Evolutionary conservation across 2,888 invertebrate species (phyloP).

Genomic region (Aleiodes testaceus): DNA sequence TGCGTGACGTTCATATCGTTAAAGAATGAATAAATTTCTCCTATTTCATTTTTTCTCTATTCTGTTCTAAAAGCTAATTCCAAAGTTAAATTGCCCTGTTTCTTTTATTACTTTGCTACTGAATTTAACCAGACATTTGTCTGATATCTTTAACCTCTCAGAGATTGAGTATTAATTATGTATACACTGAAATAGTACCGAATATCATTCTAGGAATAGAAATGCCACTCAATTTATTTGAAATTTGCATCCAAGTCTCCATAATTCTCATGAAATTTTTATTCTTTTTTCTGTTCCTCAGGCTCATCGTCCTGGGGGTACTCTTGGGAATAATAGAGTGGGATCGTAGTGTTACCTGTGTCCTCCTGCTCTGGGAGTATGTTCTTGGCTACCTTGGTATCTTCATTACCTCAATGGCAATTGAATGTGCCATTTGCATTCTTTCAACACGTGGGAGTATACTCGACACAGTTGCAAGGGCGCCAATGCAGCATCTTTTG

Average conservation of each 20-base stretch:
- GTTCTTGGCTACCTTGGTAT: constrained; percentile 79
- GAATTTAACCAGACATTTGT: background rate
- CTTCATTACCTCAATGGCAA: constrained; percentile 76
- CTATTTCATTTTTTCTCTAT: no score
- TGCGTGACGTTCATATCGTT: no score
- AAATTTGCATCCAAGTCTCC: no score
- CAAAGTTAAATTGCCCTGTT: no score
- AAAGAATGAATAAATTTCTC: no score
- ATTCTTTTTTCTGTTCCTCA: constrained; percentile 61
- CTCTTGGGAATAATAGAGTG: constrained; percentile 77
- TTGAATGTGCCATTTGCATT: constrained; percentile 83
- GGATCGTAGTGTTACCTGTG: constrained; percentile 74
- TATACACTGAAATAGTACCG: background rate
- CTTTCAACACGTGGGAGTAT: constrained; percentile 87
- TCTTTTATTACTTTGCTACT: no score
- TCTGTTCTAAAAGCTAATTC: no score
- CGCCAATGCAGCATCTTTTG: constrained; percentile 85
- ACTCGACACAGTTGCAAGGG: constrained; percentile 82
- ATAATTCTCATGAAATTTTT: no score
- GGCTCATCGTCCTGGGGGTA: constrained; percentile 78
- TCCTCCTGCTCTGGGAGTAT: constrained; percentile 76
- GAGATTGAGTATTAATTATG: no score
- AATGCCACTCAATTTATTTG: no score
- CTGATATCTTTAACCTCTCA: background rate
- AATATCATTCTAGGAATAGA: no score